Evolutionary conservation across 2,888 invertebrate genomes (phyloP), one percentile per base, ranked within the genome.

Genomic region (Meganola albula): DNA sequence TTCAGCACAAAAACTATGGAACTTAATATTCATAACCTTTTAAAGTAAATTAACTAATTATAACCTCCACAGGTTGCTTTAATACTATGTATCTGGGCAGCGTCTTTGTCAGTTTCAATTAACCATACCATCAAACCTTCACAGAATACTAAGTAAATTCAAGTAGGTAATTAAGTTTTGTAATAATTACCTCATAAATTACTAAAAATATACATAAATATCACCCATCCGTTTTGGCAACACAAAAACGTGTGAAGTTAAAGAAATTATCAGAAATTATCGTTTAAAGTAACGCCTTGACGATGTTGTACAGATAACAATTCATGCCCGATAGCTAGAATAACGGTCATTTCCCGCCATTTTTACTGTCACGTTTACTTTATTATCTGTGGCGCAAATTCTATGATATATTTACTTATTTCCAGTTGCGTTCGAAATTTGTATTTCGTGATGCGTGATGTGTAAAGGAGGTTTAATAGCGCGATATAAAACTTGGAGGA

Each of bases 261-360:
- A 53, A 44, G 37, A 54, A 57, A 58, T 60, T 65, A 70, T 68
- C 65, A 51, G 49, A 58, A 63, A 63, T 63, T 63, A 66, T 66
- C 59, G 57, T 54, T 37, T 36, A 51, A 26, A 49, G 48, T 57
- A 59, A 62, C 68, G 64, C 69, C 66, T 65, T 54, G 55, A 49
- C 63, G 65, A 62, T 69, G 66, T 63, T 47, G 38, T 62, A 46
- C n/a, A 71, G 74, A 75, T 75, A 77, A 74, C 53, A 50, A 42
- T 48, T 44, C 35, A 44, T 57, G 62, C 31, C 60, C 61, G 76
- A 80, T 80, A 78, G 72, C 62, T 45, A 44, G 39, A 46, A 48
- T 76, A 79, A 78, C 79, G 73, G 76, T 70, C 65, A 25, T 37
- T 53, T 31, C 34, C 20, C 20, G 20, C 20, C 20, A 20, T 20